Conservation (phyloP, 1,140 invertebrate genomes). For the Thaumatotibia leucotreta region DNA sequence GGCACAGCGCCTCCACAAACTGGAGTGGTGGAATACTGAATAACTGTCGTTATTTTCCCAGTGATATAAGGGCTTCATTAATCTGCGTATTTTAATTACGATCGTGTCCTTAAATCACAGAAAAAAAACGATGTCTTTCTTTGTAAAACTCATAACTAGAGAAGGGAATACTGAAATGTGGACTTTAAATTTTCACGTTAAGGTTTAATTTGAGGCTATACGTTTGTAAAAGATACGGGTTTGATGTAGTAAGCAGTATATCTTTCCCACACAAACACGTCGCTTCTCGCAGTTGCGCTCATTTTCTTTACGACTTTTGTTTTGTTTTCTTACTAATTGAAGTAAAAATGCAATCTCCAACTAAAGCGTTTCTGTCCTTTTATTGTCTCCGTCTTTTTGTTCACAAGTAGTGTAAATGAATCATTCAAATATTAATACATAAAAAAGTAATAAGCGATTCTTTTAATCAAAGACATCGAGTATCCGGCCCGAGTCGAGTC, state of each 20-base stretch:
- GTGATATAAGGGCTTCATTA: not conserved
- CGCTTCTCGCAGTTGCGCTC: not conserved
- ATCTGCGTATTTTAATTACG: slow-evolving; percentile 7
- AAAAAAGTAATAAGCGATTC: too few species aligned
- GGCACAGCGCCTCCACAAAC: not conserved
- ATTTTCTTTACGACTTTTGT: slow-evolving; percentile 6
- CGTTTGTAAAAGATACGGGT: not conserved
- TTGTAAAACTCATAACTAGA: not conserved
- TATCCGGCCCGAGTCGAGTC: too few species aligned
- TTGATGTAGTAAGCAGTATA: not conserved
- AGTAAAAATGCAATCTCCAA: not conserved
- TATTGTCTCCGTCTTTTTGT: not conserved
- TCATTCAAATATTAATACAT: too few species aligned
- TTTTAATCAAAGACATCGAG: too few species aligned
- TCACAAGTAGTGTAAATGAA: not conserved
- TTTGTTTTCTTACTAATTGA: not conserved
- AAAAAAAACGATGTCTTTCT: not conserved
- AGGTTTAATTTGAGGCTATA: not conserved
- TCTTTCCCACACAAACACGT: slow-evolving; percentile 1
- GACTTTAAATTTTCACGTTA: not conserved
- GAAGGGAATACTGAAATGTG: not conserved
- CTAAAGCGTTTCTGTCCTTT: not conserved
- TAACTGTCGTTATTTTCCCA: not conserved
- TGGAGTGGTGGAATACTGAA: not conserved
- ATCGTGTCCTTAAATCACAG: slow-evolving; percentile 6